A percentile compares a stretch with the other conserved stretches of the same genome.
Evolutionary conservation across 2,797 vertebrate species (phyloP).

Genomic region (Accipiter fasciatus): DNA sequence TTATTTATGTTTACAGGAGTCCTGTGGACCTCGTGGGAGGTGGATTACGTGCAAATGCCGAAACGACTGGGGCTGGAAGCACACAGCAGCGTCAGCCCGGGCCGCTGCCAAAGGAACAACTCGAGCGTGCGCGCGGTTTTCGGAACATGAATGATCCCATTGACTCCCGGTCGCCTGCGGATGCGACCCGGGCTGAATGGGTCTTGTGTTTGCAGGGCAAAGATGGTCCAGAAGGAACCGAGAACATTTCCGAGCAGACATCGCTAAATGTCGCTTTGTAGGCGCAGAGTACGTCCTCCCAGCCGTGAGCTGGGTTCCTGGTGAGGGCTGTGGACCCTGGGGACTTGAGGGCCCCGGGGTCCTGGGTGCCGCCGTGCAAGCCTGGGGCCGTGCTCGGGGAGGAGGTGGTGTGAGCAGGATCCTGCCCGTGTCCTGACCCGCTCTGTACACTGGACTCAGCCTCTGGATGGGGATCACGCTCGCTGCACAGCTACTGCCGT

Average conservation of each 20-base stretch:
- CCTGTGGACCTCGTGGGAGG: neutral
- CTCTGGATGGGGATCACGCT: fast-evolving
- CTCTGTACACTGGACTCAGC: neutral
- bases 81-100: fast-evolving
- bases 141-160: neutral
- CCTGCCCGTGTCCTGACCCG: neutral
- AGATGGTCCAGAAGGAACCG: neutral
- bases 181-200: neutral
- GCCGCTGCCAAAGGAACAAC: neutral
- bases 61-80: neutral
- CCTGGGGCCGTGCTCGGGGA: fast-evolving
- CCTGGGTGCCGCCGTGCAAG: neutral
- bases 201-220: neutral
- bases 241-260: neutral
- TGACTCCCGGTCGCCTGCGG: neutral
- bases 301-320: neutral
- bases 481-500: fast-evolving
- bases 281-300: neutral
- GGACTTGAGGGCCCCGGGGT: neutral
- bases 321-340: too few species aligned
- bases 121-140: fast-evolving
- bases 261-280: neutral
- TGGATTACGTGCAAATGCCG: neutral
- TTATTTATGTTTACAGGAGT: neutral
- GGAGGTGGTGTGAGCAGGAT: neutral